Evolutionary conservation across 1,140 invertebrate genomes (phyloP), one percentile per base, ranked within the genome.

Genomic region (Scylla paramamosain): DNA sequence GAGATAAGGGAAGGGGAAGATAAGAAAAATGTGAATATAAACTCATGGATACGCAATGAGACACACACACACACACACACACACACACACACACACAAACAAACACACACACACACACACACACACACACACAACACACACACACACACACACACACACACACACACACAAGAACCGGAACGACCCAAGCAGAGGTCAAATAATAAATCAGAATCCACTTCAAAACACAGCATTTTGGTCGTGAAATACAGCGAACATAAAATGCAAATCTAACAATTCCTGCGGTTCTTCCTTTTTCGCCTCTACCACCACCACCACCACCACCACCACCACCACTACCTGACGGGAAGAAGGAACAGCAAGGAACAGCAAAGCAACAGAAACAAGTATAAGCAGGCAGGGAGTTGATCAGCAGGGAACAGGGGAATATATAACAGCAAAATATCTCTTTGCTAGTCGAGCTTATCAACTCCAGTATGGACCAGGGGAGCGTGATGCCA

Each of bases 231-330:
- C 67, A 20, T 77, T 77, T 77, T 77, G 67, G 67, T 77, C 67
- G n/a, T 77, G 67, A 77, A 77, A 77, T 77, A 77, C 67, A 77
- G 67, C 67, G 67, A n/a, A 77, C 8, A 77, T 77, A 77, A 77
- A 77, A 77, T 77, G 67, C 67, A 77, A 77, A 77, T 77, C n/a
- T n/a, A 77, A 77, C 67, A 77, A n/a, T 77, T 77, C 67, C n/a
- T 77, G 0, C 4, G 67, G 67, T n/a, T 77, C 67, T 20, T 77
- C 20, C 20, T 77, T 2, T 20, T 7, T 20, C 25, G n/a, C 67
- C 67, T 16, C 67, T 20, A 25, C 67, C 67, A 77, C 67, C 67
- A 77, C 67, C 67, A 77, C 67, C 67, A 77, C 10, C 25, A n/a
- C 67, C 67, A n/a, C 20, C 67, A 77, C 8, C 20, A 77, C 67